These are phyloP conservation scores for Galendromus occidentalis DNA, from an alignment of 1,140 invertebrate genomes.

Conservation along the genomic window DNA sequence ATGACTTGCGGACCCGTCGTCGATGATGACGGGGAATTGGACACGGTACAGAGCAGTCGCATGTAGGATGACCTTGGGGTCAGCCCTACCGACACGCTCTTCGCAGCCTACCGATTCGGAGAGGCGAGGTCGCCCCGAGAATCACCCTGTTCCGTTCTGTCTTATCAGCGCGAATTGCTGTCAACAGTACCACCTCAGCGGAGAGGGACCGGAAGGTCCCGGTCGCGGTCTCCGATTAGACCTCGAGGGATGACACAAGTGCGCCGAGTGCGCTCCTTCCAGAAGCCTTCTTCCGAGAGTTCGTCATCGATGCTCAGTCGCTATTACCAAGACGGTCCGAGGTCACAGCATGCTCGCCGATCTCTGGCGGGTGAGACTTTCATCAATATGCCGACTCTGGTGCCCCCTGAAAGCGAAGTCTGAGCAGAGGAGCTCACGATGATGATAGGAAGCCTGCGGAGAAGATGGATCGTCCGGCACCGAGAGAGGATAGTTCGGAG, in stretches of 20 bases:
- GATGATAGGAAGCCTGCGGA: not conserved
- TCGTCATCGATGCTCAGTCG: not conserved
- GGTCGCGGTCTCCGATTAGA: not conserved
- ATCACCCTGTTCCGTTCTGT: not conserved
- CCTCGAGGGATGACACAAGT: not conserved
- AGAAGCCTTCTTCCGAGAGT: not conserved
- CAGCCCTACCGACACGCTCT: not conserved
- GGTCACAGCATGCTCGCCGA: not conserved
- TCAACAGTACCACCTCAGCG: not conserved
- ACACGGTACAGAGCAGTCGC: not conserved
- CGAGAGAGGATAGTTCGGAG: not conserved
- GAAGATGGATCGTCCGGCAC: not conserved
- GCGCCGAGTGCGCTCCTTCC: not conserved
- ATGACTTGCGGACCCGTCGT: not conserved
- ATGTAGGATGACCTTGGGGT: not conserved
- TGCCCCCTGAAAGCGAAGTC: conserved; percentile 4
- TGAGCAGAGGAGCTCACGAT: not conserved
- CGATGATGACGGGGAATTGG: not conserved
- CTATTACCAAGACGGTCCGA: not conserved
- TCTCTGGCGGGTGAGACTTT: not conserved
- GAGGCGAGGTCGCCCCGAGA: not conserved
- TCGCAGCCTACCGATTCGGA: not conserved
- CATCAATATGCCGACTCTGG: not conserved
- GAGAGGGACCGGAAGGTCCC: not conserved
- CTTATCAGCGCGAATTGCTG: not conserved